Evolutionary conservation across 2,888 invertebrate species (phyloP), one percentile per base, ranked within the genome.

Genomic region (Clistopyga incitator): DNA sequence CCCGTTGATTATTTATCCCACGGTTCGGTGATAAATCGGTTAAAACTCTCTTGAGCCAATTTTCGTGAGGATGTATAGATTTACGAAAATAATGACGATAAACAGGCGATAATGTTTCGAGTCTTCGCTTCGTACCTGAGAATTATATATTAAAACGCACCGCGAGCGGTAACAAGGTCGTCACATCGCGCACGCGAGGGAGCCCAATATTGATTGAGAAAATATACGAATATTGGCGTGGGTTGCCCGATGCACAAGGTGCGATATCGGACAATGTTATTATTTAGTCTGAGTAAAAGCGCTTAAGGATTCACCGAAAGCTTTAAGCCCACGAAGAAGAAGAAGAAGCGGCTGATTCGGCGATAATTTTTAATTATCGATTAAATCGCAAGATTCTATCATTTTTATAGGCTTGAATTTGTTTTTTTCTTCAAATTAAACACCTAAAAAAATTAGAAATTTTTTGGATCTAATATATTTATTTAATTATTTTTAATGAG

Each of bases 181-280:
- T 74, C 74, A 20, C 56, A 65, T 47, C 56, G 50, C 29, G 71
- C 74, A 50, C 11, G 64, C 42, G 83, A 71, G 65, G 86, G 88
- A 89, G 87, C 89, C 88, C 89, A 91, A 91, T 91, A 91, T 91
- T 91, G 90, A 90, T 91, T 91, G 89, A 91, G 91, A 91, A 91
- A 91, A 91, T 91, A 91, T 90, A 91, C 90, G 89, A 90, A 91
- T n/a, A 90, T 90, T 88, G 87, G 87, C 86, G 85, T 85, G 45
- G 59, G 38, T 72, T 25, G 15, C 61, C n/a, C 65, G 23, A 38
- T 52, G 86, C 86, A 87, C 77, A 87, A 86, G 86, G 87, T 87
- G 88, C 86, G 88, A 86, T 78, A 79, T 88, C 87, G 83, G 87
- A 84, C 88, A 87, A 87, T 91, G 90, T 91, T 91, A 91, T 91